phyloP scores from a whole-genome alignment of 2,797 vertebrate species.

The Sylvilagus floridanus region DNA sequence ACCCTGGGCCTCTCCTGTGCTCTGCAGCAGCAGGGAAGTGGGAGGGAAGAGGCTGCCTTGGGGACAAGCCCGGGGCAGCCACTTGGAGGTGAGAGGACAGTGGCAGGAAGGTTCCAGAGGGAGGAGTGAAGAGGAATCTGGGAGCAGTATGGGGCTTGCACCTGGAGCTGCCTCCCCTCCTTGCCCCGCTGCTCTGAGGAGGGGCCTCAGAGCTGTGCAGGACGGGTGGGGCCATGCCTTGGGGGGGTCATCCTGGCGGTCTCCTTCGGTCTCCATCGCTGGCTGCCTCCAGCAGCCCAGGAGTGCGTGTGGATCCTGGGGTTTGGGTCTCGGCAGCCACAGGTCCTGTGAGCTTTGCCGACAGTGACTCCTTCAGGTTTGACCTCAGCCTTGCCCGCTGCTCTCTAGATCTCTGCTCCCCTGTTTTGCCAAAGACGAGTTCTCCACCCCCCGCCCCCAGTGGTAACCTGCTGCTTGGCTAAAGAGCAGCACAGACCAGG shows the following conservation, averaged over 20 bases:
- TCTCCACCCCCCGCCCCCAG: background rate
- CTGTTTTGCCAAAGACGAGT: background rate
- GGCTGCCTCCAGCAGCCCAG: background rate
- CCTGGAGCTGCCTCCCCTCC: background rate
- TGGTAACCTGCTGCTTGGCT: background rate
- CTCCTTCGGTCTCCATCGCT: background rate
- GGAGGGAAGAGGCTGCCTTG: background rate
- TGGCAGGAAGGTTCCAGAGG: constrained; percentile 25
- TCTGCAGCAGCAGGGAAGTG: background rate
- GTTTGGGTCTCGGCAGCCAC: background rate
- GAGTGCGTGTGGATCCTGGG: background rate
- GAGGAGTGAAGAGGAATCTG: background rate
- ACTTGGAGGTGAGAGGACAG: constrained; percentile 37
- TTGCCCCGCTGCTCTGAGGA: background rate
- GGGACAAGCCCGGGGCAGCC: constrained; percentile 34
- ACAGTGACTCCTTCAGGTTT: background rate
- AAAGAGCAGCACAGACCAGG: background rate
- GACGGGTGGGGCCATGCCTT: background rate
- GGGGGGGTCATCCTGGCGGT: background rate
- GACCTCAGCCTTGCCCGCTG: background rate
- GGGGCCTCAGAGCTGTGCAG: background rate
- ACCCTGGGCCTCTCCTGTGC: background rate
- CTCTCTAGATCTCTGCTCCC: background rate
- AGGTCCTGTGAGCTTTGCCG: background rate
- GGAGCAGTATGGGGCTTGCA: background rate